A percentile compares a stretch with the other conserved stretches of the same genome.
These are phyloP conservation scores for Gadus macrocephalus DNA, from an alignment of 2,113 vertebrate genomes.

Conservation along the genomic window DNA sequence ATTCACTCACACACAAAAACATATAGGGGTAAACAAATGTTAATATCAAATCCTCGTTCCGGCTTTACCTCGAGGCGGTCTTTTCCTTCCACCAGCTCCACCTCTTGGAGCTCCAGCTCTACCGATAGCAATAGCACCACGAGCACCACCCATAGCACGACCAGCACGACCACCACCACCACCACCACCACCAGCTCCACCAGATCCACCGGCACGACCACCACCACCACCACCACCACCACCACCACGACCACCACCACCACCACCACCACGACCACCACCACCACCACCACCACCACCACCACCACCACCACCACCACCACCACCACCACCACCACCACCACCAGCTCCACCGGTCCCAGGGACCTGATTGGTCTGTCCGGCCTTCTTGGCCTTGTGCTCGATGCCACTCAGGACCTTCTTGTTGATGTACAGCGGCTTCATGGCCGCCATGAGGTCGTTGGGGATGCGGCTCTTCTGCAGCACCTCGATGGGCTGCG, in stretches of 20 bases:
- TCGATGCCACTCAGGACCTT: slow-evolving; percentile 27
- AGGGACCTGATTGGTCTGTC: not conserved
- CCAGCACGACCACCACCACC: not conserved
- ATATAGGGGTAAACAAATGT: too few species aligned
- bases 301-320: rapidly evolving
- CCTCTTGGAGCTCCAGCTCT: too few species aligned
- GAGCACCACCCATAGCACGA: not conserved
- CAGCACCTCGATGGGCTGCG: slow-evolving; percentile 52
- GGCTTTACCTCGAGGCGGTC: slow-evolving; percentile 5
- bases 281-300: not conserved
- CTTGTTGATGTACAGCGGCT: slow-evolving; percentile 55
- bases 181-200: not conserved
- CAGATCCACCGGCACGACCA: not conserved
- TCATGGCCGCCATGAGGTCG: slow-evolving; percentile 41
- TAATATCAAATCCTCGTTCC: too few species aligned
- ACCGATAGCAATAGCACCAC: not conserved
- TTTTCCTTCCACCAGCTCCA: not conserved
- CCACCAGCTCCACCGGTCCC: not conserved
- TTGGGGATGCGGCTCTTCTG: slow-evolving; percentile 33
- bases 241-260: too few species aligned
- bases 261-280: too few species aligned
- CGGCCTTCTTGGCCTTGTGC: not conserved
- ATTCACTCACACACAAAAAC: too few species aligned
- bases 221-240: not conserved
- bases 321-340: rapidly evolving